phyloP scores from a whole-genome alignment of 53 echinoderm and acorn worm genomes.

The Actinopyga echinites region DNA sequence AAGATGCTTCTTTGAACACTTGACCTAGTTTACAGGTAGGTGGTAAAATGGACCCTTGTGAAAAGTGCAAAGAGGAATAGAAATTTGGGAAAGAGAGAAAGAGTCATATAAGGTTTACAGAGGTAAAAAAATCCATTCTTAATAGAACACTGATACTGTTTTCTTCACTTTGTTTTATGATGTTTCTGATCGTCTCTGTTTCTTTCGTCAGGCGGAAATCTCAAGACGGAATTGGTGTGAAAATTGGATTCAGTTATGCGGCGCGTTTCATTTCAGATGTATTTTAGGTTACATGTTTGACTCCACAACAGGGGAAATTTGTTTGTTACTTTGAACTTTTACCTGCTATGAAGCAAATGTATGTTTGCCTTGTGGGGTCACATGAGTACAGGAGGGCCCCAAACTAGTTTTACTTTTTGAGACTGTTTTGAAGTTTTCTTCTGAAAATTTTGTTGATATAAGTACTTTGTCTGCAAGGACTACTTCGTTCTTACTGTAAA shows the following conservation, averaged over 20 bases:
- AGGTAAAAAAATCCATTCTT: conserved; percentile 16
- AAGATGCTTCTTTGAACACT: conserved; percentile 26
- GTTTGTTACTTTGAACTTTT: no score
- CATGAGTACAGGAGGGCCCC: no score
- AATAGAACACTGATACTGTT: conserved; percentile 38
- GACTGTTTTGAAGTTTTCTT: no score
- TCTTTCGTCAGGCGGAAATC: conserved; percentile 8
- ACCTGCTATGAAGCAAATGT: no score
- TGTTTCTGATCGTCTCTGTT: conserved; percentile 11
- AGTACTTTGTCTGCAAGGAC: no score
- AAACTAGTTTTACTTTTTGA: no score
- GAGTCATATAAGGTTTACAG: neutral
- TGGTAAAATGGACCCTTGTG: conserved; percentile 35
- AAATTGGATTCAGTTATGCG: neutral
- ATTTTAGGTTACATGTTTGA: no score
- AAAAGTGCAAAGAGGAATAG: conserved; percentile 11
- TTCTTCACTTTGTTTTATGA: conserved; percentile 10
- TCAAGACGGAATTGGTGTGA: conserved; percentile 5
- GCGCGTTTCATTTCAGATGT: no score
- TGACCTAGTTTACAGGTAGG: conserved; percentile 42
- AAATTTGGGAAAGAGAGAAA: neutral
- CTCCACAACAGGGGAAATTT: no score
- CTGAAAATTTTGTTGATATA: no score
- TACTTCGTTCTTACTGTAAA: no score
- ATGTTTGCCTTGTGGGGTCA: no score